Evolutionary conservation across 2,797 vertebrate species (phyloP).

Genomic region (Characodon lateralis): DNA sequence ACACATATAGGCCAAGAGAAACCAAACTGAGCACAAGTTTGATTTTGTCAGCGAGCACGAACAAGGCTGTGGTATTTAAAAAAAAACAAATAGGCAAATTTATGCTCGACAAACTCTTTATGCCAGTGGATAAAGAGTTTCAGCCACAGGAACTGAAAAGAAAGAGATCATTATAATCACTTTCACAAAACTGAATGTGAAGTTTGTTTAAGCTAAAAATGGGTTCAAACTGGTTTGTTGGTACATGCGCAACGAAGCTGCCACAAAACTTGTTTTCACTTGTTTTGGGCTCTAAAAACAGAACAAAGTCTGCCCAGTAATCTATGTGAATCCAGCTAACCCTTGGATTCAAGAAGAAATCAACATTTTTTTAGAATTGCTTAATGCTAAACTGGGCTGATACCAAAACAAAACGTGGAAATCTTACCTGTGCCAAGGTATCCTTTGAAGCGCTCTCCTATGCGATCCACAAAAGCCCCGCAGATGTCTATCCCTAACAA

Average conservation of each 20-base stretch:
- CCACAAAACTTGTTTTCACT: not conserved
- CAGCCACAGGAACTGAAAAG: not conserved
- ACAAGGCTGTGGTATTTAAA: not conserved
- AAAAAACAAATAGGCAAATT: not conserved
- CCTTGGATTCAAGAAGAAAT: not conserved
- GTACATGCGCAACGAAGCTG: not conserved
- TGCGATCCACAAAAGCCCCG: constrained; percentile 88
- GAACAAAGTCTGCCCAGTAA: not conserved
- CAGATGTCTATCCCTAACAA: constrained; percentile 93
- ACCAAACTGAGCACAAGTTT: not conserved
- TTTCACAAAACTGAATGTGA: constrained; percentile 6
- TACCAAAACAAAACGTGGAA: not conserved
- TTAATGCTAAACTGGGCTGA: not conserved
- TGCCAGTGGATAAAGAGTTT: not conserved
- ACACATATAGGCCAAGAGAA: not conserved
- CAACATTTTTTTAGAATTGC: not conserved
- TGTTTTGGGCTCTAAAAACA: not conserved
- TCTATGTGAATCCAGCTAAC: not conserved
- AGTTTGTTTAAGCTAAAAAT: not conserved
- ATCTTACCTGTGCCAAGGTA: constrained; percentile 89
- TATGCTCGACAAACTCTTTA: not conserved
- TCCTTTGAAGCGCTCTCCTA: constrained; percentile 90
- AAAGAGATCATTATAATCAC: constrained; percentile 13
- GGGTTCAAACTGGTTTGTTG: constrained; percentile 1
- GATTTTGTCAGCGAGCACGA: not conserved